These are phyloP conservation scores for Malurus leucopterus DNA, from an alignment of 2,797 vertebrate species.

Conservation along the genomic window DNA sequence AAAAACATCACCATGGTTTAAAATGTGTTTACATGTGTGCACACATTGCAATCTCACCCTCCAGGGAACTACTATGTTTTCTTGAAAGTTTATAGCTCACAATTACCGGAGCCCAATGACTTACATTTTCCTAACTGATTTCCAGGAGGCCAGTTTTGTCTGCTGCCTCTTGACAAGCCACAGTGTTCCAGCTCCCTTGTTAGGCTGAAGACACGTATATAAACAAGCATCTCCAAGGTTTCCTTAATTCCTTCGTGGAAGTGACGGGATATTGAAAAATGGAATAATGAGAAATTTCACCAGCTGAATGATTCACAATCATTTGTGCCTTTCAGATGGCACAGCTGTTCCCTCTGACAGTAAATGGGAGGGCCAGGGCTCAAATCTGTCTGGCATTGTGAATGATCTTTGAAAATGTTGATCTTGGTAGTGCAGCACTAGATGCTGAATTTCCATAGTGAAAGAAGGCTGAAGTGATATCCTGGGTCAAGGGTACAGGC, in stretches of 20 bases:
- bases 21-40: slow-evolving; percentile 29
- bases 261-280: not conserved
- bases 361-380: not conserved
- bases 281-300: not conserved
- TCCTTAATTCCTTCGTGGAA: not conserved
- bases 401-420: not conserved
- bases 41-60: not conserved
- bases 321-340: not conserved
- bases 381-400: not conserved
- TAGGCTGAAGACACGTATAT: not conserved
- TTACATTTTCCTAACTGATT: slow-evolving; percentile 58
- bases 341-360: not conserved
- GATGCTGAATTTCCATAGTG: not conserved
- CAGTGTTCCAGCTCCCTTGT: slow-evolving; percentile 5
- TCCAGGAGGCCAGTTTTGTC: slow-evolving; percentile 33
- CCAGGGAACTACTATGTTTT: slow-evolving; percentile 39
- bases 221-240: slow-evolving; percentile 24
- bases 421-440: not conserved
- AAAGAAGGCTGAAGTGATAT: not conserved
- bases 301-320: not conserved
- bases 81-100: slow-evolving; percentile 51
- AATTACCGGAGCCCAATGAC: slow-evolving; percentile 28
- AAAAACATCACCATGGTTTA: slow-evolving; percentile 51
- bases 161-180: not conserved
- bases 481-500: not conserved